These are phyloP conservation scores for Ptyas mucosa DNA, from an alignment of 2,113 vertebrate genomes.

Conservation along the genomic window DNA sequence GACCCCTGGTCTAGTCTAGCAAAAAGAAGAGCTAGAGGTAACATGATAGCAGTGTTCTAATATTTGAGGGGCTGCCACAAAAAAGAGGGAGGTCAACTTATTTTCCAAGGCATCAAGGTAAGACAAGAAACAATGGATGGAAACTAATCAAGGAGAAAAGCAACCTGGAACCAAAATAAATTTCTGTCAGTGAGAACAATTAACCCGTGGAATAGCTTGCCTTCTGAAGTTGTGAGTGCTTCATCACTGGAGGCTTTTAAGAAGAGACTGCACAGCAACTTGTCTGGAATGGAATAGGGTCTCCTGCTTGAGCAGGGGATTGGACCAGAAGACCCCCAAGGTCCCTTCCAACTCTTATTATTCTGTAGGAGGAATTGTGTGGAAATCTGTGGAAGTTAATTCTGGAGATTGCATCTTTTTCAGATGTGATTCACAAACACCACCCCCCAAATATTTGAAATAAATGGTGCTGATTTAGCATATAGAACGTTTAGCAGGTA, in stretches of 20 bases:
- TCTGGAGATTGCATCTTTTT: background rate
- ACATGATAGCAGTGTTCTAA: background rate
- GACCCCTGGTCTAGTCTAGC: too few species aligned
- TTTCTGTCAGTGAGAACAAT: background rate
- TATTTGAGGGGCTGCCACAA: background rate
- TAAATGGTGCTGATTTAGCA: background rate
- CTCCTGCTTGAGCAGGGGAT: background rate
- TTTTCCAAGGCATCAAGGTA: background rate
- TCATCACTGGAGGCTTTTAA: background rate
- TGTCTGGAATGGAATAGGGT: background rate
- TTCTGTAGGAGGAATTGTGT: background rate
- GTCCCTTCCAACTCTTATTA: background rate
- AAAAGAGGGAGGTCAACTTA: background rate
- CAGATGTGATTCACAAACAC: background rate
- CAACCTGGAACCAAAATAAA: background rate
- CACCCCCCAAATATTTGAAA: background rate
- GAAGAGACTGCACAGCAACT: background rate
- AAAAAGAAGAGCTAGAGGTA: too few species aligned
- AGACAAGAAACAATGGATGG: background rate
- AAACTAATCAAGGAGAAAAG: background rate
- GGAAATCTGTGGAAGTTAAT: background rate
- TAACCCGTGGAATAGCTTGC: background rate
- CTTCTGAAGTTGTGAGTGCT: background rate
- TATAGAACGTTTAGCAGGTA: background rate
- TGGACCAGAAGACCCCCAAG: background rate